phyloP scores from a whole-genome alignment of 2,797 vertebrate species.

The Sebastolobus alascanus region DNA sequence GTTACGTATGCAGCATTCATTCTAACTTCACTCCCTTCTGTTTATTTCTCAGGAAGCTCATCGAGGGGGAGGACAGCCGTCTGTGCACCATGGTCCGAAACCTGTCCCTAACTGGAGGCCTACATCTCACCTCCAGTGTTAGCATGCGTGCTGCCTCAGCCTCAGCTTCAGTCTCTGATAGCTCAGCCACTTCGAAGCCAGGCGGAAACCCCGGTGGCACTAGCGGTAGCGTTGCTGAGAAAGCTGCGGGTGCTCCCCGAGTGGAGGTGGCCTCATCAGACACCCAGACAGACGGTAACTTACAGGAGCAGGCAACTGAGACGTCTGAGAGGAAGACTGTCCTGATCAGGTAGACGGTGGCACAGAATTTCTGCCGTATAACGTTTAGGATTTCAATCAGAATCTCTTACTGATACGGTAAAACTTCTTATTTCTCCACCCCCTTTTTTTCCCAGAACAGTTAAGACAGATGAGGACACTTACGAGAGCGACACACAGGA shows the following conservation, averaged over 20 bases:
- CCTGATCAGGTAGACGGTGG: conserved; percentile 82
- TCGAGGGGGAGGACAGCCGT: conserved; percentile 85
- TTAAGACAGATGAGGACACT: conserved; percentile 82
- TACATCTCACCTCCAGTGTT: conserved; percentile 9
- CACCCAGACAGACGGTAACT: conserved; percentile 33
- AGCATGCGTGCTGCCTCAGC: not conserved
- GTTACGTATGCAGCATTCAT: not conserved
- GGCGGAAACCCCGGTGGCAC: not conserved
- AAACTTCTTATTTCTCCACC: conserved; percentile 4
- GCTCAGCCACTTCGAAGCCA: conserved; percentile 7
- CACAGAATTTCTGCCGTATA: not conserved
- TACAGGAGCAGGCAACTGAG: conserved; percentile 77
- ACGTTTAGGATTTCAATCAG: not conserved
- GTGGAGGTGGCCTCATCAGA: conserved; percentile 59
- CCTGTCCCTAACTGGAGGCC: conserved; percentile 59
- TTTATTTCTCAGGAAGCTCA: conserved; percentile 80
- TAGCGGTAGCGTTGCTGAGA: not conserved
- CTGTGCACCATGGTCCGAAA: conserved; percentile 75
- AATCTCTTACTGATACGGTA: not conserved
- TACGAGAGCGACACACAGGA: conserved; percentile 80
- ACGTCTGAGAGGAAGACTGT: conserved; percentile 82
- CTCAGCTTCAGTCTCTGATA: conserved; percentile 22
- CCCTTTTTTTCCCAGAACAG: conserved; percentile 78
- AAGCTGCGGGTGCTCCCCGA: not conserved
- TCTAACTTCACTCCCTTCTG: not conserved